Percentiles rank a stretch among this genome's conserved stretches.
Evolutionary conservation across 2,797 vertebrate genomes (phyloP).

Genomic region (Iguana delicatissima): DNA sequence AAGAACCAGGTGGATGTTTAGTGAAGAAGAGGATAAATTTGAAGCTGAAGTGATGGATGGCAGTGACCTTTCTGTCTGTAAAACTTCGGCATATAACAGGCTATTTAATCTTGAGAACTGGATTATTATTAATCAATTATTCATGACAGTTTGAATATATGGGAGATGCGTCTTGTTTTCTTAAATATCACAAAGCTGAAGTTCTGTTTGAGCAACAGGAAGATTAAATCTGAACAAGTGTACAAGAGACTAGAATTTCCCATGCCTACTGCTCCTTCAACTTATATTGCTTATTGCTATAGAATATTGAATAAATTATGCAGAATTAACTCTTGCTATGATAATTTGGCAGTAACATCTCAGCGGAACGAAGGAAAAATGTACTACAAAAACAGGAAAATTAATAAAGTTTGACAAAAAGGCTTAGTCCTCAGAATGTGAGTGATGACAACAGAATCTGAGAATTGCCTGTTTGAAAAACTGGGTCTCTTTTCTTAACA

Average conservation of each 20-base stretch:
- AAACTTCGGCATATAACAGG: slow-evolving; percentile 73
- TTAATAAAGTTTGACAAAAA: neutral
- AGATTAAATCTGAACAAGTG: slow-evolving; percentile 76
- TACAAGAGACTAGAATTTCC: slow-evolving; percentile 70
- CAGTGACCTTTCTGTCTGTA: slow-evolving; percentile 73
- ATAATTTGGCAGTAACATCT: neutral
- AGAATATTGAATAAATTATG: neutral
- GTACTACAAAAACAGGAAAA: neutral
- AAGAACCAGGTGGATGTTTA: slow-evolving; percentile 53
- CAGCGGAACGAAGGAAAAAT: neutral
- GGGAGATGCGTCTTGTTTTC: slow-evolving; percentile 77
- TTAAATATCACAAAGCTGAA: slow-evolving; percentile 79
- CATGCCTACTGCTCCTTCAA: slow-evolving; percentile 1
- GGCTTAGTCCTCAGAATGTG: neutral
- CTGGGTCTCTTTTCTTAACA: neutral
- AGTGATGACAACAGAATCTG: neutral
- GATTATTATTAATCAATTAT: slow-evolving; percentile 82
- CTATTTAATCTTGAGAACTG: slow-evolving; percentile 77
- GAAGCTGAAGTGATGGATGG: slow-evolving; percentile 72
- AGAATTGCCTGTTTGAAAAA: neutral
- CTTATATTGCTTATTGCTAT: slow-evolving; percentile 23
- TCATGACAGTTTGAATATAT: slow-evolving; percentile 79
- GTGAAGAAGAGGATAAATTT: slow-evolving; percentile 61
- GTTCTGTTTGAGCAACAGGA: slow-evolving; percentile 70
- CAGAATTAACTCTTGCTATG: neutral